Base-by-base conservation (phyloP, 2,113 vertebrate species). In the Protobothrops mucrosquamatus region DNA sequence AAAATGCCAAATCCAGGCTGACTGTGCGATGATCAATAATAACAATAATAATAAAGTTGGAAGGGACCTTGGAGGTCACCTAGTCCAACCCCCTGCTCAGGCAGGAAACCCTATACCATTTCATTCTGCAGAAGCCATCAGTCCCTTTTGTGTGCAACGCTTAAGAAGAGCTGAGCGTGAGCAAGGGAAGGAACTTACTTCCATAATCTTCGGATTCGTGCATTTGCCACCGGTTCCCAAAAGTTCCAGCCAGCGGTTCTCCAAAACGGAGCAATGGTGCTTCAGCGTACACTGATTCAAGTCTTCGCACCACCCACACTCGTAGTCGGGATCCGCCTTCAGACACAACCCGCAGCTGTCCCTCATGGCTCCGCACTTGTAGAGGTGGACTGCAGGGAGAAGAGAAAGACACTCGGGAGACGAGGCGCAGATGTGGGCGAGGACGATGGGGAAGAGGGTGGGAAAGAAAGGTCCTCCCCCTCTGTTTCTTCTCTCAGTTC, bases 321-420 rank as follows among this genome's bases (percentile, higher is more conserved):
- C 98, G 0, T 99, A 99, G 93, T 99, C 98, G 0, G 98, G 99
- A 96, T 99, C 98, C 0, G 99, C 99, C 96, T 99, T 99, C 95
- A 99, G 98, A 97, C 99, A 99, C 96, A 99, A 96, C 57, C 99
- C 99, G 0, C 99, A 99, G 98, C 99, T 99, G 94, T 99, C 98
- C 0, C 99, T 96, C 97, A 98, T 98, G 90, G 99, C 99, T 11
- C 99, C 99, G 0, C 99, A 99, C 94, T 99, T 99, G 96, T 99
- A 99, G 74, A 99, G 98, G 96, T 99, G 99, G 95, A 99, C 99
- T 99, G 97, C 1, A 15, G 91, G 48, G 94, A 94, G 14, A 92
- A 87, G 85, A 92, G 93, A 92, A 90, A 91, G 3, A 57, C 74
- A 6, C 29, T 94, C 2, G 95, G 92, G 24, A 24, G 0, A 0